These are phyloP conservation scores for Dicycla oo DNA, from an alignment of 2,888 invertebrate genomes.

Conservation along the genomic window DNA sequence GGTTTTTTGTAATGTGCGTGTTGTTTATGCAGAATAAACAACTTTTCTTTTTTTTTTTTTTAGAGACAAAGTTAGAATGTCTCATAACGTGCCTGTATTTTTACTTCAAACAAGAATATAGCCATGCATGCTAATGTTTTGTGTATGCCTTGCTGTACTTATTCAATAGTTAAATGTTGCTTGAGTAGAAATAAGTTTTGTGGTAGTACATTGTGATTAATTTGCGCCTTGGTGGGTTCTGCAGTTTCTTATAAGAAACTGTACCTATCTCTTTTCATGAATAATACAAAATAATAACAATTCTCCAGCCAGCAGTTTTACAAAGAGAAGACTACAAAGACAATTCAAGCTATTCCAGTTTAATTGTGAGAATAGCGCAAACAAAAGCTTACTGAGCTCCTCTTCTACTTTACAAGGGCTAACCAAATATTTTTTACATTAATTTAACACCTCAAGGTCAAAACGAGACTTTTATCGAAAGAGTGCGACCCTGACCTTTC, in stretches of 20 bases:
- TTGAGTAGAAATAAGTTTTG: background rate
- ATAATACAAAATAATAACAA: background rate
- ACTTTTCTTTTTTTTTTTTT: background rate
- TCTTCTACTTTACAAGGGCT: background rate
- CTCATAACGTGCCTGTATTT: no score
- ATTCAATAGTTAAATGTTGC: background rate
- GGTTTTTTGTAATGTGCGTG: no score
- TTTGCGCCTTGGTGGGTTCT: background rate
- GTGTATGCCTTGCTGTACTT: background rate
- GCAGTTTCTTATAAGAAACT: background rate
- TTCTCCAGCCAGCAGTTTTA: background rate
- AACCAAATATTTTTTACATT: background rate
- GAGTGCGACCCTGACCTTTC: conserved; percentile 20
- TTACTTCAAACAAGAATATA: background rate
- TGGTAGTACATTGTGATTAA: background rate
- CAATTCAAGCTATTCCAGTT: background rate
- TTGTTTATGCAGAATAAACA: no score
- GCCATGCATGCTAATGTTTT: background rate
- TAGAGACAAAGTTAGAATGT: background rate
- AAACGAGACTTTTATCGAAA: background rate
- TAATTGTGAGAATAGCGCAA: background rate
- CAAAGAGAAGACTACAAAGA: background rate
- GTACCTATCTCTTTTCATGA: background rate
- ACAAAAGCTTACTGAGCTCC: background rate
- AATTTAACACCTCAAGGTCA: conserved; percentile 2